phyloP scores from a whole-genome alignment of 2,113 vertebrate genomes.

The Thunnus thynnus region DNA sequence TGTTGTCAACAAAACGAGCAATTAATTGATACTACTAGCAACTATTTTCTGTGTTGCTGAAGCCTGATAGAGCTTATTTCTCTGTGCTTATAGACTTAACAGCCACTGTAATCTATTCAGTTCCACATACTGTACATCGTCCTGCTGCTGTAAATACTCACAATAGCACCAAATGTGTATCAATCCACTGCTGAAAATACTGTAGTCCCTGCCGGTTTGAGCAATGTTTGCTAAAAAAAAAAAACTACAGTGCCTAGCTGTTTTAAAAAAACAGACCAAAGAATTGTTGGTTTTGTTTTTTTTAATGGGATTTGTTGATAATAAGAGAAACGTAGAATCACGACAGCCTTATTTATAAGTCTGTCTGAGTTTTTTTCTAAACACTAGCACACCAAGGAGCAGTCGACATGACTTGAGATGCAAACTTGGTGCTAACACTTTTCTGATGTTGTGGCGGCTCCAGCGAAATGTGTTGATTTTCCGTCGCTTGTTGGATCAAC shows the following conservation, averaged over 20 bases:
- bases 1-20: background rate
- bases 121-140: background rate
- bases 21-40: too few relatives aligned
- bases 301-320: too few relatives aligned
- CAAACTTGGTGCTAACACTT: background rate
- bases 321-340: too few relatives aligned
- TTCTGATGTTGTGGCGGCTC: background rate
- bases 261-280: too few relatives aligned
- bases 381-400: too few relatives aligned
- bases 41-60: background rate
- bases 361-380: too few relatives aligned
- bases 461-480: background rate
- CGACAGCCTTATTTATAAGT: too few relatives aligned
- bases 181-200: background rate
- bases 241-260: too few relatives aligned
- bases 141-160: background rate
- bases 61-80: background rate
- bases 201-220: background rate
- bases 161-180: background rate
- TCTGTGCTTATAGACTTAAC: background rate
- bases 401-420: background rate
- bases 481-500: constrained; percentile 2
- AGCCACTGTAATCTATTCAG: too few relatives aligned
- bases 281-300: too few relatives aligned
- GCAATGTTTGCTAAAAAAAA: background rate